Base-by-base conservation (phyloP, 2,888 invertebrate genomes). In the Orchestes rusci region DNA sequence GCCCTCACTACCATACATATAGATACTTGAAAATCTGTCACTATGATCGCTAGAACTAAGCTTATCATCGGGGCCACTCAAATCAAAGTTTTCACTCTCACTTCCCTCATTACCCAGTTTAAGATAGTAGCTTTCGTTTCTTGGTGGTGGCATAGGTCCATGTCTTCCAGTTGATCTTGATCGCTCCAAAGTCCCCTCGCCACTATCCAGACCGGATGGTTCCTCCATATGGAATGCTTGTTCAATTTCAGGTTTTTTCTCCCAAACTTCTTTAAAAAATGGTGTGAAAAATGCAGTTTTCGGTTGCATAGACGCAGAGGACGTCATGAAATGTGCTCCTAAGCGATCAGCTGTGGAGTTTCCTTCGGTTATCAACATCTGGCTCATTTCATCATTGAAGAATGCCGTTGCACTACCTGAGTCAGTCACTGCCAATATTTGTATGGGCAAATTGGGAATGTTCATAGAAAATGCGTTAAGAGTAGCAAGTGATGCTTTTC, bases 251-350 rank as follows among this genome's bases (percentile, higher is more conserved):
- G 89, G 90, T 59, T 93, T 92, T 59, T 90, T 87, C 66, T 93
- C 92, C 93, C 92, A 94, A 16, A 91, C 93, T 67, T 92, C 92
- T 66, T 92, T 91, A 73, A 95, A 89, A 74, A 95, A 95, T 34
- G 93, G 92, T 34, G 89, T 90, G 69, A 91, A 95, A 69, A 92
- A 91, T 19, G 92, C 90, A 61, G 91, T 86, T 73, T 92, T 91
- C 56, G 84, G 85, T 68, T 86, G 86, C 58, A 84, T 85, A 53
- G 84, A 84, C 10, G 84, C 79, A 1, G 88, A 84, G 46, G 89
- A 89, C 0, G 92, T 93, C 75, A 92, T 88, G 68, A 94, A 96
- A 70, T 90, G 90, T 1, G 91, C 93, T 48, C 84, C 84, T 19
- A 92, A 76, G 43, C 87, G 73, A 68, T 94, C 93, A 3, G 95